Evolutionary conservation across 2,113 vertebrate species (phyloP).

Genomic region (Oryzias woworae): DNA sequence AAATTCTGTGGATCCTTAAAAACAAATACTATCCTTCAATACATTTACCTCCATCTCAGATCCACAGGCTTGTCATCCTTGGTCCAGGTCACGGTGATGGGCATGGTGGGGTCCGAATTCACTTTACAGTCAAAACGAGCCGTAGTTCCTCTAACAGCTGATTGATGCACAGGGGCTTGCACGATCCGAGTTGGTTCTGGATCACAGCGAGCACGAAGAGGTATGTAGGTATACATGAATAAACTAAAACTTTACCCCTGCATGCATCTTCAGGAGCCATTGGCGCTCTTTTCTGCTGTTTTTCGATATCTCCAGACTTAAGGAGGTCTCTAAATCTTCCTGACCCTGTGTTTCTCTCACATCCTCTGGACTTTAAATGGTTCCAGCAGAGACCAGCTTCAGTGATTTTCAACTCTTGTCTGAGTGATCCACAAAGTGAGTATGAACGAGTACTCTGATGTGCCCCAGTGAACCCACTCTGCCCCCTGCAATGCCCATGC

Average conservation of each 20-base stretch:
- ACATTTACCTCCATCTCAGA: slow-evolving; percentile 82
- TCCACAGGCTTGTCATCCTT: slow-evolving; percentile 85
- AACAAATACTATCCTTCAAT: not conserved
- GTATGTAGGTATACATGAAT: slow-evolving; percentile 1
- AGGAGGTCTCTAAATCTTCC: not conserved
- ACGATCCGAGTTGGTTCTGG: slow-evolving; percentile 90
- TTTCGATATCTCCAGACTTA: not conserved
- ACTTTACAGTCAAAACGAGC: slow-evolving; percentile 86
- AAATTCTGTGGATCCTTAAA: no score
- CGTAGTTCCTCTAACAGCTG: slow-evolving; percentile 77
- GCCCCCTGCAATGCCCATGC: no score
- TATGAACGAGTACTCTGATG: no score
- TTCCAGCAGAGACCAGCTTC: no score
- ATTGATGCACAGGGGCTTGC: slow-evolving; percentile 82
- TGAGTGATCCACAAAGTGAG: no score
- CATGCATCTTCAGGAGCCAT: no score
- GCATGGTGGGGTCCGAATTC: slow-evolving; percentile 83
- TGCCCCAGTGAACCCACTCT: no score
- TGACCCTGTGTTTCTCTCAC: no score
- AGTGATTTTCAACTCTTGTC: no score
- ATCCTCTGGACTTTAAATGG: no score
- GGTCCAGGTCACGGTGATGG: slow-evolving; percentile 83
- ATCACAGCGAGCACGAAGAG: slow-evolving; percentile 9
- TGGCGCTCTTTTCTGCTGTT: no score
- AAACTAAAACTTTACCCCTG: not conserved